Percentiles rank a stretch among this genome's conserved stretches.
These are phyloP conservation scores for Alces alces DNA, from an alignment of 2,113 vertebrate species.

Conservation along the genomic window DNA sequence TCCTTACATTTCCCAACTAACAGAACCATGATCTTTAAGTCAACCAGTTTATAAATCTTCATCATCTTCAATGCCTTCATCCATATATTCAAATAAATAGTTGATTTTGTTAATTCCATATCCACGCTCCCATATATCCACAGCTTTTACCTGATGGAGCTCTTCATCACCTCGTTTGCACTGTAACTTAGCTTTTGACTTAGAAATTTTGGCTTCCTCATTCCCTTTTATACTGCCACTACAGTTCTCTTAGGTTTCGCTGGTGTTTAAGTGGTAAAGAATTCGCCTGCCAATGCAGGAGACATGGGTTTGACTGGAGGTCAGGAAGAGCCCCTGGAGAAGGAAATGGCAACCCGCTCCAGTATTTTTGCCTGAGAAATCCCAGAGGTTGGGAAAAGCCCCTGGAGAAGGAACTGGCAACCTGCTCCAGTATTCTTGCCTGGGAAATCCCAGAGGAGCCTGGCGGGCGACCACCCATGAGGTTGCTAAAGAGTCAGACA, in stretches of 20 bases:
- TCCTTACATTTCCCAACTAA: background rate
- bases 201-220: background rate
- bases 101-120: background rate
- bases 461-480: background rate
- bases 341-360: background rate
- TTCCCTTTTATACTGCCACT: background rate
- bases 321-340: background rate
- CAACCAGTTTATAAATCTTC: background rate
- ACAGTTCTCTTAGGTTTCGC: background rate
- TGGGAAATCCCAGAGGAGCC: background rate
- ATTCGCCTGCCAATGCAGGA: background rate
- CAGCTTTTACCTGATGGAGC: background rate
- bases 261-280: background rate
- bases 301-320: background rate
- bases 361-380: background rate
- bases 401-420: background rate
- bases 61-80: background rate
- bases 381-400: too few relatives aligned
- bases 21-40: background rate
- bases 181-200: background rate
- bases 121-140: background rate
- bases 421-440: background rate
- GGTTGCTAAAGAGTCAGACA: background rate
- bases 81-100: background rate
- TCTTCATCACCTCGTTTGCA: background rate